Percentiles rank a stretch among this genome's conserved stretches.
Conservation (phyloP, 2,113 vertebrate genomes). For the Oreocharis arfaki region DNA sequence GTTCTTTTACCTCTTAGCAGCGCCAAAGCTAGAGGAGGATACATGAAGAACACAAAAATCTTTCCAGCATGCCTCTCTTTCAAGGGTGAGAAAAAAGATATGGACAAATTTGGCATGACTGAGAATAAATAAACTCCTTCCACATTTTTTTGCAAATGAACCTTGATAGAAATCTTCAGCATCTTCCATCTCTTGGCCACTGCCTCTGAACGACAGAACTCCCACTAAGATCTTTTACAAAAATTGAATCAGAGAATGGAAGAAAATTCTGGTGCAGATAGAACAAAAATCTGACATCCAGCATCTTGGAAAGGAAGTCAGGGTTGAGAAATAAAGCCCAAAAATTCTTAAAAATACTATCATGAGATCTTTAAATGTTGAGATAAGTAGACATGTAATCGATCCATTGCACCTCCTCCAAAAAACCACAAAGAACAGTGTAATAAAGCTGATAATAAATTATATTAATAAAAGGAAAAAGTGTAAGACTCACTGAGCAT, state of each 20-base stretch:
- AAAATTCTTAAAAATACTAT: not conserved
- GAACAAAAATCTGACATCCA: not conserved
- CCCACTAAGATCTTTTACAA: not conserved
- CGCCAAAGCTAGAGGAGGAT: not conserved
- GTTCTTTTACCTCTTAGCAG: not conserved
- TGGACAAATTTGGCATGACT: not conserved
- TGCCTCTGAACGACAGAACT: not conserved
- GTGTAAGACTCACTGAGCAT: not conserved
- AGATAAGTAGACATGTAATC: not conserved
- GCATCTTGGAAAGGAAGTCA: not conserved
- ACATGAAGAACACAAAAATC: not conserved
- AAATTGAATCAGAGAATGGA: not conserved
- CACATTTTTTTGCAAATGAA: not conserved
- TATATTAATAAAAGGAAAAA: not conserved
- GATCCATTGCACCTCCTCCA: not conserved
- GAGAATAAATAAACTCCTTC: not conserved
- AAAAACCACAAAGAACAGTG: not conserved
- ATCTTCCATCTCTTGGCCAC: not conserved
- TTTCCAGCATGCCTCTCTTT: not conserved
- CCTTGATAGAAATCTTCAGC: not conserved
- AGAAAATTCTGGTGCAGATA: not conserved
- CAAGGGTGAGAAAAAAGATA: not conserved
- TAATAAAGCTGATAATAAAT: not conserved
- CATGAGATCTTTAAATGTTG: not conserved
- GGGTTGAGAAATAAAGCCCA: not conserved